These are phyloP conservation scores for Laothoe populi DNA, from an alignment of 2,888 invertebrate species.

Conservation along the genomic window DNA sequence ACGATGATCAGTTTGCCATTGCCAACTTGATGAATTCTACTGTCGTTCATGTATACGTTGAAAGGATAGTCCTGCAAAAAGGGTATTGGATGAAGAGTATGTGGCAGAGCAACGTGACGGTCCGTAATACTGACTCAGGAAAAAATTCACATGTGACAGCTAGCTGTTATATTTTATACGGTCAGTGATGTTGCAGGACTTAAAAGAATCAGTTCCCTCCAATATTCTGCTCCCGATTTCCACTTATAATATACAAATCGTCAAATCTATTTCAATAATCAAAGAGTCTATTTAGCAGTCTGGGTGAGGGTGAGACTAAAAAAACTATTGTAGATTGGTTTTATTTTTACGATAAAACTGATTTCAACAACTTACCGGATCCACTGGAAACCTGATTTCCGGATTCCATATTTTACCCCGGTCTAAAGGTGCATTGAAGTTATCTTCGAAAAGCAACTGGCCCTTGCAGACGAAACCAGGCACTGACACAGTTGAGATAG, in stretches of 20 bases:
- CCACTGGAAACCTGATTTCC: slow-evolving; percentile 84
- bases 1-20: slow-evolving; percentile 85
- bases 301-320: no score
- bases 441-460: slow-evolving; percentile 86
- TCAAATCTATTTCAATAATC: no score
- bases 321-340: no score
- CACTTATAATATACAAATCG: no score
- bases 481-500: slow-evolving; percentile 60
- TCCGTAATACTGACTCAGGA: no score
- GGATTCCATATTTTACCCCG: slow-evolving; percentile 83
- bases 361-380: slow-evolving; percentile 77
- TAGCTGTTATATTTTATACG: no score
- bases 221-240: no score
- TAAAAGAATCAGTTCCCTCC: no score
- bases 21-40: slow-evolving; percentile 74
- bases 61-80: slow-evolving; percentile 87
- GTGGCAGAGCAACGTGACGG: neutral
- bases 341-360: neutral
- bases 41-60: slow-evolving; percentile 86
- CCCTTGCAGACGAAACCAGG: slow-evolving; percentile 80
- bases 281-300: no score
- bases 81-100: neutral
- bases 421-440: slow-evolving; percentile 75
- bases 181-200: no score
- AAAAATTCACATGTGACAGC: no score